Base-by-base conservation (phyloP, 1,140 invertebrate species). In the Panagrolaimus sp. region DNA sequence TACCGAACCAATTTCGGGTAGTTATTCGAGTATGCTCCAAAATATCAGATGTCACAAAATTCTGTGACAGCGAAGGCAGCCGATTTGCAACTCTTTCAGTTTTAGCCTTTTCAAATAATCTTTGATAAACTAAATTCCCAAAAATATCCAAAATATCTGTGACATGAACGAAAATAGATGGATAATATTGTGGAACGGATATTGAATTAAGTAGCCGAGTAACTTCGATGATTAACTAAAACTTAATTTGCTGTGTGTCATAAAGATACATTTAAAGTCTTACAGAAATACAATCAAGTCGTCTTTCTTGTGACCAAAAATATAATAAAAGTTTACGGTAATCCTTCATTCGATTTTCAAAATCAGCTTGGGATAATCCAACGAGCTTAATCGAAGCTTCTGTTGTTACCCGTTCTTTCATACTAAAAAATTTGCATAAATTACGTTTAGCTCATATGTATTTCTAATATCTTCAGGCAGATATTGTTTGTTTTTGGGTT, bases 1-100 rank as follows among this genome's bases (percentile, higher is more conserved):
- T 98, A 84, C 93, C 97, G 85, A 98, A 94, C 95, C 95, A 98
- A 87, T 98, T 98, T 70, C 92, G 88, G 83, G 94, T 96, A 8
- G 93, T 97, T 86, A 98, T 94, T 84, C 93, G 93, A 0, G 94
- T 93, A 71, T 88, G 86, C 83, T 95, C 93, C 15, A 91, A 89
- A 12, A 94, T 89, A 86, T 90, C 89, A 71, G 90, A 88, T 62
- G 85, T 84, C 26, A 83, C 84, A 67, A 87, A 87, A 55, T 86
- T 83, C 43, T 84, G 83, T 85, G 76, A 1, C 77, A 78, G 71
- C 46, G 70, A n/a, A 65, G 69, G 67, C 38, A 70, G n/a, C 7
- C 63, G 67, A 12, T 28, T 65, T 24, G 21, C 70, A n/a, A 26
- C 47, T 45, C 72, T 55, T 70, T 72, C 63, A 44, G 17, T 17